Conservation (phyloP, 2,888 invertebrate genomes). For the Parnassius glacialis region DNA sequence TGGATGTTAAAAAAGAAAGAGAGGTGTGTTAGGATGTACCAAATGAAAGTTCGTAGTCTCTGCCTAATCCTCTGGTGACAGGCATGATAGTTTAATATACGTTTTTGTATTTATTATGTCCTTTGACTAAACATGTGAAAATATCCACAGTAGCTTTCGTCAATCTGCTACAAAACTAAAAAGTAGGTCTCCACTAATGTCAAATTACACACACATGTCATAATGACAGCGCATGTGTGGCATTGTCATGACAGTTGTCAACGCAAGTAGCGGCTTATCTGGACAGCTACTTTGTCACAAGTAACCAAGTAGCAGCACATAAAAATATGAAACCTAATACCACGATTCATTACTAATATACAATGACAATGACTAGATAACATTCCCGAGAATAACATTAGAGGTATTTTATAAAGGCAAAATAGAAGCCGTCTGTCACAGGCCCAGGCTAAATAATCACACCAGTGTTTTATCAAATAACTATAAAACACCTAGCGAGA, state of each 20-base stretch:
- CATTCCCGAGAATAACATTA: constrained; percentile 52
- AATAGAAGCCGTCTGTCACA: constrained; percentile 67
- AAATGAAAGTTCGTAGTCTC: no score
- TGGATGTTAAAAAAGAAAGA: no score
- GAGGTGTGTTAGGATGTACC: no score
- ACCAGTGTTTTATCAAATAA: constrained; percentile 78
- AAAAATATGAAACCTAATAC: constrained; percentile 41
- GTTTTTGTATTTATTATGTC: no score
- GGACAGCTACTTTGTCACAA: constrained; percentile 32
- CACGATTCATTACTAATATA: constrained; percentile 45
- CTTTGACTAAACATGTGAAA: no score
- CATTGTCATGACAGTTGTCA: constrained; percentile 25
- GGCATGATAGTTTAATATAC: no score
- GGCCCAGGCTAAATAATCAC: constrained; percentile 73
- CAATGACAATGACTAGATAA: constrained; percentile 54
- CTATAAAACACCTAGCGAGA: constrained; percentile 74
- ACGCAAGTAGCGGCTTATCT: constrained; percentile 25
- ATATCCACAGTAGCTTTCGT: no score
- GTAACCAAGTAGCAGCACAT: constrained; percentile 25
- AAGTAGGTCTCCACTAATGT: constrained; percentile 2
- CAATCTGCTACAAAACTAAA: background rate
- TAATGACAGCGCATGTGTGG: constrained; percentile 11
- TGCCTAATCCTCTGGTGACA: no score
- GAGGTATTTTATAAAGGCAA: constrained; percentile 63
- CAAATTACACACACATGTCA: constrained; percentile 15